Percentiles rank a stretch among this genome's conserved stretches.
phyloP scores from a whole-genome alignment of 2,797 vertebrate genomes.

The Octomys mimax region DNA sequence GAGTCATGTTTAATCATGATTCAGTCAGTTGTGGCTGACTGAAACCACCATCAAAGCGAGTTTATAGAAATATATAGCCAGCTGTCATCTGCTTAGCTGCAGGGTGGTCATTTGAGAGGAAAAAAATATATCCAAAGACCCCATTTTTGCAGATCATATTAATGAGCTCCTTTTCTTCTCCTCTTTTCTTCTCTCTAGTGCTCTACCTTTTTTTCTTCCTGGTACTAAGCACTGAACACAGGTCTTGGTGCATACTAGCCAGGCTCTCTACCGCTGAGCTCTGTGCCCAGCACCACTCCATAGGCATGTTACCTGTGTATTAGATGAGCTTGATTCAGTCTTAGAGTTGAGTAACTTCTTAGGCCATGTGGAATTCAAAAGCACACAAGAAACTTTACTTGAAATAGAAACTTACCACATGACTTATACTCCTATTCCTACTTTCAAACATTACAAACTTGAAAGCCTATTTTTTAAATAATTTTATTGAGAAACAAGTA shows the following conservation, averaged over 20 bases:
- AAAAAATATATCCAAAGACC: not conserved
- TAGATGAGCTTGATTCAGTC: conserved; percentile 14
- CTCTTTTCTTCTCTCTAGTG: not conserved
- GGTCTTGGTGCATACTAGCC: not conserved
- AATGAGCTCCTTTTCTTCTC: not conserved
- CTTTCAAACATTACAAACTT: conserved; percentile 36
- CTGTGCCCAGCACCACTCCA: not conserved
- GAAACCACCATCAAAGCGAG: not conserved
- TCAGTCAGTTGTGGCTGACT: not conserved
- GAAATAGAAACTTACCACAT: not conserved
- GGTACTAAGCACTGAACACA: not conserved
- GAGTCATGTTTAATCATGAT: not conserved
- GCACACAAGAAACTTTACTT: not conserved
- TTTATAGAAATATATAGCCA: not conserved
- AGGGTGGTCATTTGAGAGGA: not conserved
- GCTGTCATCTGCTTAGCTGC: conserved; percentile 14
- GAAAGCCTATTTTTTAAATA: not conserved
- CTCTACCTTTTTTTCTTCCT: not conserved
- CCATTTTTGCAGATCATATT: not conserved
- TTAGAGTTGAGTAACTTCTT: not conserved
- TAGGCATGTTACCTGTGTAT: not conserved
- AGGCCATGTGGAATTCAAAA: conserved; percentile 2
- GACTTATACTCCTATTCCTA: not conserved
- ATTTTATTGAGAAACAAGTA: too few relatives aligned
- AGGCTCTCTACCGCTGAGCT: too few relatives aligned